Conservation (phyloP, 1,140 invertebrate genomes). For the Cydia fagiglandana region DNA sequence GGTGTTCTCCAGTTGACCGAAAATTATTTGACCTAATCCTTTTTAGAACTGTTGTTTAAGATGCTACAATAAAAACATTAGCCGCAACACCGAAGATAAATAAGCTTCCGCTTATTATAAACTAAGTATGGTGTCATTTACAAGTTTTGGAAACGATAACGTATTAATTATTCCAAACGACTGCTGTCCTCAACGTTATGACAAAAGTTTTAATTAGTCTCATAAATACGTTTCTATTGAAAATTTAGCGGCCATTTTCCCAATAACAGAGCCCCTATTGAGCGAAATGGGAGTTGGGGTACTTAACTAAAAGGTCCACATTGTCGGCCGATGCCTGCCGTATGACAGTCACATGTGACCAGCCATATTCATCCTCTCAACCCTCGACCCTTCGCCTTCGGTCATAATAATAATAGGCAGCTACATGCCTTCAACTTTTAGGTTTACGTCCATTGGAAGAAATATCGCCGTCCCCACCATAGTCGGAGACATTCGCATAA, state of each 20-base stretch:
- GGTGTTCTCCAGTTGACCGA: background rate
- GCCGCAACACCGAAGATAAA: background rate
- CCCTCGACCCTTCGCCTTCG: slow-evolving; percentile 42
- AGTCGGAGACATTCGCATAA: slow-evolving; percentile 26
- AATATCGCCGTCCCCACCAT: slow-evolving; percentile 29
- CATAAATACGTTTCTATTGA: slow-evolving; percentile 40
- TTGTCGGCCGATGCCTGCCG: slow-evolving; percentile 30
- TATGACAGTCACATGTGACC: slow-evolving; percentile 49
- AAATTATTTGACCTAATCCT: background rate
- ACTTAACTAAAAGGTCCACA: slow-evolving; percentile 40
- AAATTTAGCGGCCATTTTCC: slow-evolving; percentile 32
- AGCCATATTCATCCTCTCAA: slow-evolving; percentile 44
- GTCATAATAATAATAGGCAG: slow-evolving; percentile 41
- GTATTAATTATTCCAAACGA: background rate
- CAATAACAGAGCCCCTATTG: slow-evolving; percentile 34
- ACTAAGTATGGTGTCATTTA: background rate
- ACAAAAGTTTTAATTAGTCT: slow-evolving; percentile 26
- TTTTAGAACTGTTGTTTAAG: background rate
- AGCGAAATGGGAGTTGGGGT: slow-evolving; percentile 35
- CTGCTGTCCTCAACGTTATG: slow-evolving; percentile 16
- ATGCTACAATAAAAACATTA: background rate
- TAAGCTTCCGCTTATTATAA: background rate
- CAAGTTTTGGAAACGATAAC: background rate
- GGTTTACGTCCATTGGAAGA: slow-evolving; percentile 37
- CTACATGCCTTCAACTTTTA: slow-evolving; percentile 46